phyloP scores from a whole-genome alignment of 2,888 invertebrate species.

The Aleiodes testaceus region DNA sequence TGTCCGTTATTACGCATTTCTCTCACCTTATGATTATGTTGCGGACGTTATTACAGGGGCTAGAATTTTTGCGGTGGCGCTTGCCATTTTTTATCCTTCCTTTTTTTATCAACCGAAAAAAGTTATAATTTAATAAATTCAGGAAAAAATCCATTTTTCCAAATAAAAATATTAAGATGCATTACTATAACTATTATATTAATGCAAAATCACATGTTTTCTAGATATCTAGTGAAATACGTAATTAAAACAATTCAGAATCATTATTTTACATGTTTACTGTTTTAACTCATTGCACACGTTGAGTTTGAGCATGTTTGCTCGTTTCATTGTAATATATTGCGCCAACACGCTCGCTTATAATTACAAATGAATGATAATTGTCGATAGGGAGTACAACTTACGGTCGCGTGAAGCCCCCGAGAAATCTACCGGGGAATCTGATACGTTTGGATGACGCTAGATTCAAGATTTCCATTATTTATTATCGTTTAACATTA shows the following conservation, averaged over 20 bases:
- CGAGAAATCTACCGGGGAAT: slow-evolving; percentile 20
- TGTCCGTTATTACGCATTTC: slow-evolving; percentile 65
- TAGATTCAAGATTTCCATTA: slow-evolving; percentile 22
- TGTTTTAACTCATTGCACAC: too few relatives aligned
- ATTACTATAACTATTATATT: too few relatives aligned
- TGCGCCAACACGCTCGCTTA: slow-evolving; percentile 3
- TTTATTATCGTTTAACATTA: slow-evolving; percentile 8
- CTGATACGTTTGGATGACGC: slow-evolving; percentile 26
- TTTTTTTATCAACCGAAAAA: too few relatives aligned
- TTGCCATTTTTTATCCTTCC: too few relatives aligned
- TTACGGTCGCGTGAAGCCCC: slow-evolving; percentile 24
- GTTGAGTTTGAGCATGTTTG: slow-evolving; percentile 6
- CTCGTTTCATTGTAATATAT: neutral
- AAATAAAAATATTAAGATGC: too few relatives aligned
- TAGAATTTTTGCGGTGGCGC: slow-evolving; percentile 15
- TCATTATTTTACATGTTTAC: too few relatives aligned
- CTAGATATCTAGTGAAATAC: too few relatives aligned
- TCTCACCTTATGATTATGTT: slow-evolving; percentile 58
- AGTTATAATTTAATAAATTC: too few relatives aligned
- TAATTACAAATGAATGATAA: slow-evolving; percentile 30
- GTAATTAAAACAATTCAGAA: too few relatives aligned
- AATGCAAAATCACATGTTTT: too few relatives aligned
- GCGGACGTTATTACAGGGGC: slow-evolving; percentile 48
- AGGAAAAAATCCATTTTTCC: too few relatives aligned
- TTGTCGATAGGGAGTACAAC: slow-evolving; percentile 16